Evolutionary conservation across 2,888 invertebrate species (phyloP).

Genomic region (Melikaiella ostensackeni): DNA sequence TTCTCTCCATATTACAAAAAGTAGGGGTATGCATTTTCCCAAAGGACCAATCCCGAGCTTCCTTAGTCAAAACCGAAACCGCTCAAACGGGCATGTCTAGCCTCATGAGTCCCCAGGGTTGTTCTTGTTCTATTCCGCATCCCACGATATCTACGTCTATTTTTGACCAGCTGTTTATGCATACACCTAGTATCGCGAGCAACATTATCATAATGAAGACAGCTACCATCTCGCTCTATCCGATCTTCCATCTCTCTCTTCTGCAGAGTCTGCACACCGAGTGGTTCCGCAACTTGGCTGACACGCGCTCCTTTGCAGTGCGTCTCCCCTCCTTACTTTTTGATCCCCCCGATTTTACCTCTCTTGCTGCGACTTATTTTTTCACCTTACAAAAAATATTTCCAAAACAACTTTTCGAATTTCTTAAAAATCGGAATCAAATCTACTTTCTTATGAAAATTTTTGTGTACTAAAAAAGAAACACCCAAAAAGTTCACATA

Average conservation of each 20-base stretch:
- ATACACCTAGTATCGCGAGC: slow-evolving; percentile 55
- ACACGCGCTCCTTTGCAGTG: slow-evolving; percentile 26
- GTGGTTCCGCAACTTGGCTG: slow-evolving; percentile 57
- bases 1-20: slow-evolving; percentile 37
- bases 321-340: not conserved
- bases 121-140: slow-evolving; percentile 36
- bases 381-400: too few species aligned
- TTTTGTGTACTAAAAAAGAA: too few species aligned
- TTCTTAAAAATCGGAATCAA: too few species aligned
- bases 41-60: slow-evolving; percentile 3
- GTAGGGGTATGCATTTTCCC: slow-evolving; percentile 31
- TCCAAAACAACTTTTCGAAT: too few species aligned
- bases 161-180: slow-evolving; percentile 67
- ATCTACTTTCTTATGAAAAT: too few species aligned
- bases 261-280: slow-evolving; percentile 55
- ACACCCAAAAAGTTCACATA: too few species aligned
- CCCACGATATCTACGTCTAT: slow-evolving; percentile 69
- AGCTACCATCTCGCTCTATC: slow-evolving; percentile 53
- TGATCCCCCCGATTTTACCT: not conserved
- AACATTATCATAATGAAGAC: slow-evolving; percentile 74
- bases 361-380: too few species aligned
- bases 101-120: not conserved
- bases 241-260: slow-evolving; percentile 58
- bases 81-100: not conserved
- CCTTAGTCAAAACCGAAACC: not conserved